These are phyloP conservation scores for Ondatra zibethicus DNA, from an alignment of 2,113 vertebrate genomes.

Conservation along the genomic window DNA sequence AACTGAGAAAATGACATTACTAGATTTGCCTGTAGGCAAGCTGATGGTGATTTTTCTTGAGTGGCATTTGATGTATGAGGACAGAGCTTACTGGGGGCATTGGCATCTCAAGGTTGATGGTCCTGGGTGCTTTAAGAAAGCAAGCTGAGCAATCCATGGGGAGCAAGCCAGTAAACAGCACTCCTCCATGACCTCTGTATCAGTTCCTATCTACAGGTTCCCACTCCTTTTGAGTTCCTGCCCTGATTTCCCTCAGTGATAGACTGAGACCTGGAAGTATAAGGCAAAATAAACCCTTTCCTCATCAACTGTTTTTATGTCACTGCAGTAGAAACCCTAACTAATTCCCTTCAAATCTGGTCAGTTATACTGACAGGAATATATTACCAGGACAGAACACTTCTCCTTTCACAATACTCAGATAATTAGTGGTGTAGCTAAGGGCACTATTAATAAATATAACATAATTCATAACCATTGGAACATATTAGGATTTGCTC, in stretches of 20 bases:
- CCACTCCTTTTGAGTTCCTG: background rate
- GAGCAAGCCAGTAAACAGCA: background rate
- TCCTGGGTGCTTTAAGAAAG: background rate
- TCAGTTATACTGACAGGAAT: background rate
- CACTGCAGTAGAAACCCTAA: background rate
- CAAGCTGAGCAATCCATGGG: background rate
- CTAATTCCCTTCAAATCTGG: background rate
- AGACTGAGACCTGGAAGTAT: background rate
- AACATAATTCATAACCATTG: constrained; percentile 21
- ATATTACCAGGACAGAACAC: background rate
- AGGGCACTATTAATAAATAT: background rate
- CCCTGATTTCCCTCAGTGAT: background rate
- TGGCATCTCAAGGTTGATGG: too few relatives aligned
- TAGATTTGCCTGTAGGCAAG: background rate
- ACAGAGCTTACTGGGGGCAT: background rate
- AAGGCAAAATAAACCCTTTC: background rate
- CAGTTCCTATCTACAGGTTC: background rate
- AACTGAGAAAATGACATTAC: background rate
- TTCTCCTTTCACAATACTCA: constrained; percentile 21
- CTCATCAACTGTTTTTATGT: background rate
- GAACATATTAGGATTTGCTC: constrained; percentile 24
- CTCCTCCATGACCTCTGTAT: background rate
- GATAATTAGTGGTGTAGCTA: background rate
- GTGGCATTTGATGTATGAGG: too few relatives aligned
- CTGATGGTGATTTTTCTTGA: background rate